A percentile compares a stretch with the other conserved stretches of the same genome.
These are phyloP conservation scores for Cataglyphis albicans DNA, from an alignment of 2,888 invertebrate species.

Conservation along the genomic window DNA sequence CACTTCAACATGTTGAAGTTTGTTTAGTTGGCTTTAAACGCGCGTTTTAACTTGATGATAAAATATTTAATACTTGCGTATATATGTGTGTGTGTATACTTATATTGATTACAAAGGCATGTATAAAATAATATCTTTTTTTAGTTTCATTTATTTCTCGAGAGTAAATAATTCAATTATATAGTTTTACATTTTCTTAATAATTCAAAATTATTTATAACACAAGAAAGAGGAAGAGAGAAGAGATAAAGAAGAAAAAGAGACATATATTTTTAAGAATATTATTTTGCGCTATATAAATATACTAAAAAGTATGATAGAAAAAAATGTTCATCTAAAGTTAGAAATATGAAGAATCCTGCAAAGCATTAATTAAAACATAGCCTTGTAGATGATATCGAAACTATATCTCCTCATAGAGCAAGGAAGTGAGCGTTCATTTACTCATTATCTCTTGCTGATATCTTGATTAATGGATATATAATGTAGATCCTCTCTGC, in stretches of 20 bases:
- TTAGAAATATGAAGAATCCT: conserved; percentile 1
- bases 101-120: neutral
- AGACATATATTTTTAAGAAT: neutral
- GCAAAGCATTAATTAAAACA: conserved; percentile 14
- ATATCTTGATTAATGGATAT: conserved; percentile 14
- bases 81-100: neutral
- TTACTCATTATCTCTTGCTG: conserved; percentile 9
- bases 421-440: neutral
- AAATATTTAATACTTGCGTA: neutral
- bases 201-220: neutral
- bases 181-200: neutral
- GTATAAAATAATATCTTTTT: neutral
- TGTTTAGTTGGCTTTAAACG: neutral
- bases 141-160: neutral
- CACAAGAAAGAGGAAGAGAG: neutral
- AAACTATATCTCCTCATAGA: neutral
- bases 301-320: neutral
- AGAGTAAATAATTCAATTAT: neutral
- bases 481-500: neutral
- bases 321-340: neutral
- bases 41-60: neutral
- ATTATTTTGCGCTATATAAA: neutral
- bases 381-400: neutral
- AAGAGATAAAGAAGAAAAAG: neutral
- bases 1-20: neutral